A percentile compares a stretch with the other conserved stretches of the same genome.
These are phyloP conservation scores for Cochlearius cochlearius DNA, from an alignment of 2,113 vertebrate genomes.

Conservation along the genomic window DNA sequence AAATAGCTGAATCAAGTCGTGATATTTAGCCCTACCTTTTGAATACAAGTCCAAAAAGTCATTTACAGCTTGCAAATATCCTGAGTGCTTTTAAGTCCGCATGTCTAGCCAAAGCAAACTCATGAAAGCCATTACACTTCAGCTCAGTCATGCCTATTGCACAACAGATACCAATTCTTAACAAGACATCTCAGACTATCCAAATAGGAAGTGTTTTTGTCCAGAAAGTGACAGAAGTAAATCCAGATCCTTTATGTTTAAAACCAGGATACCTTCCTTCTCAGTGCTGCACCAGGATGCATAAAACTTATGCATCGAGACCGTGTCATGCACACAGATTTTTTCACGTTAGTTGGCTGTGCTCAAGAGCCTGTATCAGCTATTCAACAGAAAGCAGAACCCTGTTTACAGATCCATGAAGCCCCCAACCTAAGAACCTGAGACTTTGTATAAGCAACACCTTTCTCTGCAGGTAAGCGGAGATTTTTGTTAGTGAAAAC, in stretches of 20 bases:
- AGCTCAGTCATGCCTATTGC: not conserved
- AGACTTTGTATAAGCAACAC: not conserved
- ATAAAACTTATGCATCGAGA: fast-evolving
- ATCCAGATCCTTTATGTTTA: not conserved
- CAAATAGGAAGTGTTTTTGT: not conserved
- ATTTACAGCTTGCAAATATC: not conserved
- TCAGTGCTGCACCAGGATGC: not conserved
- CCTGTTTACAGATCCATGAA: not conserved
- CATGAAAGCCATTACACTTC: not conserved
- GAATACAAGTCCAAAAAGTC: not conserved
- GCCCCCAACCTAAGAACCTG: not conserved
- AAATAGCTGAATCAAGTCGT: not conserved
- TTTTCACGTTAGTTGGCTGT: not conserved
- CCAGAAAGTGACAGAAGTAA: not conserved
- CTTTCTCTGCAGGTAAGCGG: not conserved
- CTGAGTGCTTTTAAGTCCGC: not conserved
- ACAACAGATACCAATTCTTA: not conserved
- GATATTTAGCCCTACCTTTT: not conserved
- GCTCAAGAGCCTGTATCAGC: not conserved
- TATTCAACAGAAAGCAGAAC: not conserved
- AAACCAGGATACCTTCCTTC: not conserved
- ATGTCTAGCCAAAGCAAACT: not conserved
- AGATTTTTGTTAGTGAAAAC: not conserved
- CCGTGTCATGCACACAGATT: not conserved
- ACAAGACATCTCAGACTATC: not conserved